Evolutionary conservation across 2,113 vertebrate genomes (phyloP).

Genomic region (Paralichthys olivaceus): DNA sequence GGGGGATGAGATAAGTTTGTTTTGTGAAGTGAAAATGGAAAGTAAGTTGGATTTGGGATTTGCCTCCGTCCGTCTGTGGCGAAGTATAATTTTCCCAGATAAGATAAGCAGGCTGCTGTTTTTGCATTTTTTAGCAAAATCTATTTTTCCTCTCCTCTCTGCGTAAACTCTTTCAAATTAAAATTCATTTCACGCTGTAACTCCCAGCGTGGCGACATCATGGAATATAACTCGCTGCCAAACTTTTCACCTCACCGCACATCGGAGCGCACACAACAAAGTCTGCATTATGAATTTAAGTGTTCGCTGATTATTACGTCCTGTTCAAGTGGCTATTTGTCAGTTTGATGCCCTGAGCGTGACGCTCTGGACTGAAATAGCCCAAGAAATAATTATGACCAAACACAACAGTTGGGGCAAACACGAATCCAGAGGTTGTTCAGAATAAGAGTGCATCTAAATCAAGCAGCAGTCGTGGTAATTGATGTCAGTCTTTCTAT

Average conservation of each 20-base stretch:
- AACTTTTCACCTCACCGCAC: conserved; percentile 51
- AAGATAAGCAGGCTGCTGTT: conserved; percentile 33
- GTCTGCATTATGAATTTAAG: conserved; percentile 49
- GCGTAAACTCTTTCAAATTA: conserved; percentile 37
- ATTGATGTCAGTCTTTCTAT: conserved; percentile 31
- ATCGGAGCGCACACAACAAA: conserved; percentile 22
- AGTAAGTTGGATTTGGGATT: conserved; percentile 21
- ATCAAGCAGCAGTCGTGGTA: conserved; percentile 27
- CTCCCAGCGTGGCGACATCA: conserved; percentile 32
- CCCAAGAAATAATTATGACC: conserved; percentile 52
- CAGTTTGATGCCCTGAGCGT: conserved; percentile 45
- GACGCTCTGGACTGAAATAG: conserved; percentile 40
- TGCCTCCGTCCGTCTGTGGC: conserved; percentile 25
- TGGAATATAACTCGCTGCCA: conserved; percentile 34
- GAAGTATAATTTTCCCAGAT: conserved; percentile 40
- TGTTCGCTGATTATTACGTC: conserved; percentile 50
- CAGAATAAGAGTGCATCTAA: conserved; percentile 53
- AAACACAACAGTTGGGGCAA: conserved; percentile 59
- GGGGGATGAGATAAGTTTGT: conserved; percentile 9
- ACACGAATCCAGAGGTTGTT: conserved; percentile 45
- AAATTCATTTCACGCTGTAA: conserved; percentile 48
- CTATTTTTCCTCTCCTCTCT: neutral
- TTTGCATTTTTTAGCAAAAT: neutral
- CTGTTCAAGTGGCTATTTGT: conserved; percentile 60
- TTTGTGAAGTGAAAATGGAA: conserved; percentile 27